Percentiles rank a stretch among this genome's conserved stretches.
Conservation (phyloP, 92 coral and sea anemone genomes). For the Chrysogorgia sp. region DNA sequence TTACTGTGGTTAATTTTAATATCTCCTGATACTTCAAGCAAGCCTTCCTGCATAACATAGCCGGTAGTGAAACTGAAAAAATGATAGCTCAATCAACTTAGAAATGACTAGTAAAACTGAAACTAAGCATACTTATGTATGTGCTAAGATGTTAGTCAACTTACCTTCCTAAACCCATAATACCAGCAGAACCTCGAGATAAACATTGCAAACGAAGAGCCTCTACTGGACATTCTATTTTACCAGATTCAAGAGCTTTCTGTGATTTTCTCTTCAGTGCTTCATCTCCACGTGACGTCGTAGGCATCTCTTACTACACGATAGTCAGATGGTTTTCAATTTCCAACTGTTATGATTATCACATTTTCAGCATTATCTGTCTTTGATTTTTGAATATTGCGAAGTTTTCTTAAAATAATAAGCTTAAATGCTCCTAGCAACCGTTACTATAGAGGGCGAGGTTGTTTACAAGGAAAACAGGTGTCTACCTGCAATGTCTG, state of each 20-base stretch:
- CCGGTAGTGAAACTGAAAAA: no score
- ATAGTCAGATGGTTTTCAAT: background rate
- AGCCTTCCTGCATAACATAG: no score
- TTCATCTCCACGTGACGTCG: constrained; percentile 74
- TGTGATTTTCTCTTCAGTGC: constrained; percentile 73
- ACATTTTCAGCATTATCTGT: no score
- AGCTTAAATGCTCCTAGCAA: background rate
- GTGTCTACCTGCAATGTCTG: constrained; percentile 5
- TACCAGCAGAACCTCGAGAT: constrained; percentile 78
- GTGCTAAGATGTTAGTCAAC: background rate
- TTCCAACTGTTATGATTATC: background rate
- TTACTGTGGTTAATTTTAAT: no score
- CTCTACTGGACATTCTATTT: constrained; percentile 64
- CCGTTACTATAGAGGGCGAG: constrained; percentile 21
- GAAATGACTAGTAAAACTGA: no score
- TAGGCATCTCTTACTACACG: background rate
- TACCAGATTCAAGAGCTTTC: constrained; percentile 25
- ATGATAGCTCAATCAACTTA: no score
- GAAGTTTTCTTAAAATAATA: background rate
- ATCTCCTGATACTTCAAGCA: no score
- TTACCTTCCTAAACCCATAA: constrained; percentile 88
- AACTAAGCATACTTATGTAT: background rate
- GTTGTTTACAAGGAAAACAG: constrained; percentile 19
- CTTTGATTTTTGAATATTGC: background rate
- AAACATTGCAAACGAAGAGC: constrained; percentile 71